Conservation (phyloP, 2,113 vertebrate genomes). For the Tringa solitaria region DNA sequence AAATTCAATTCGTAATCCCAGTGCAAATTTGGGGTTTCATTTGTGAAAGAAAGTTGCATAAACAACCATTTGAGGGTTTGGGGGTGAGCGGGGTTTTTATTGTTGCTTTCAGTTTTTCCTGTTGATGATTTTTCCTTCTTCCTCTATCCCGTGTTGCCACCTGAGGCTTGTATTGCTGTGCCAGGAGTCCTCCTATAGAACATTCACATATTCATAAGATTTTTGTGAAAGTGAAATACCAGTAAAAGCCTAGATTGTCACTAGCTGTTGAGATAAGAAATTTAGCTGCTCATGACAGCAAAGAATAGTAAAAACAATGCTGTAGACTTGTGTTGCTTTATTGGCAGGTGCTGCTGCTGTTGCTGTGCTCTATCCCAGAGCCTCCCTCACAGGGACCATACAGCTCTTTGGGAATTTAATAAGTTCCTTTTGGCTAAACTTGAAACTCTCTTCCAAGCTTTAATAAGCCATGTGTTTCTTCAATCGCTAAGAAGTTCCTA, state of each 20-base stretch:
- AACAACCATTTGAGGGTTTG: neutral
- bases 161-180: neutral
- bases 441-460: neutral
- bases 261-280: neutral
- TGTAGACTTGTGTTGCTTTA: neutral
- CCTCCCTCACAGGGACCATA: neutral
- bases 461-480: neutral
- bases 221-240: neutral
- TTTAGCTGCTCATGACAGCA: neutral
- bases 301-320: neutral
- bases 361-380: neutral
- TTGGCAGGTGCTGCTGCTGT: neutral
- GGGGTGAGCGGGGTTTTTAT: neutral
- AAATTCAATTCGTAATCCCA: neutral
- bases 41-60: neutral
- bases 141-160: neutral
- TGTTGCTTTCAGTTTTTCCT: neutral
- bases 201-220: accelerated
- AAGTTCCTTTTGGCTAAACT: neutral
- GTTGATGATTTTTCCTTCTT: neutral
- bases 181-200: neutral
- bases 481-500: neutral
- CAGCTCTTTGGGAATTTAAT: neutral
- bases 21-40: neutral
- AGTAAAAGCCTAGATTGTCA: neutral